Evolutionary conservation across 2,113 vertebrate genomes (phyloP), one percentile per base, ranked within the genome.

Genomic region (Atherinomorus stipes): DNA sequence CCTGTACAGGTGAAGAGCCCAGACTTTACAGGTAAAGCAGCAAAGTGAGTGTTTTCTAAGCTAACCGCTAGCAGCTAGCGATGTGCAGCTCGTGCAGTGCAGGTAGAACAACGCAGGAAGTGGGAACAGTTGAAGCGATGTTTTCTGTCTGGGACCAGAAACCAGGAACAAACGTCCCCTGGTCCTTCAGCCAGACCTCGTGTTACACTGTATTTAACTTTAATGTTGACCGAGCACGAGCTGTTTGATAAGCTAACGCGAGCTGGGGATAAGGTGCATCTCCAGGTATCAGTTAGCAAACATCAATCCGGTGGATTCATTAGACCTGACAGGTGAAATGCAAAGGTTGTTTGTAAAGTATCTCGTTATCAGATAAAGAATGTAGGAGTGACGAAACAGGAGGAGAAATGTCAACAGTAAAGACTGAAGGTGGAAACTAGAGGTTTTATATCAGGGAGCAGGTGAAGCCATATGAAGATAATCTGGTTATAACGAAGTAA

Each of bases 11-110:
- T 13, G 65, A 51, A 11, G 53, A 51, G 21, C 56, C 22, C 7
- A 40, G 44, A 54, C n/a, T 12, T 42, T 25, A 26, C 78, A 88
- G 84, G 88, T 90, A 85, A 81, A 67, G 73, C 79, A 60, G 59
- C 26, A 4, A 6, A 60, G 68, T 69, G 65, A 64, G 67, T 12
- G 9, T 2, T 21, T 5, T 19, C n/a, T 10, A 9, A 26, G 68
- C 53, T 78, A 42, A 42, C 34, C 19, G 60, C 51, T 74, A 47
- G 23, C 53, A n/a, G 67, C 68, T 76, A 72, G 44, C 44, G 15
- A 12, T 16, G 13, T 66, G 23, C 59, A 71, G 76, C 58, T 52
- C 19, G 13, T 13, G 40, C 4, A 42, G n/a, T 28, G 11, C 11
- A 6, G 80, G 60, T 78, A 64, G 59, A 52, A 34, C 13, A 22